A percentile compares a stretch with the other conserved stretches of the same genome.
phyloP scores from a whole-genome alignment of 1,140 invertebrate species.

The Hypsibius dujardini region DNA sequence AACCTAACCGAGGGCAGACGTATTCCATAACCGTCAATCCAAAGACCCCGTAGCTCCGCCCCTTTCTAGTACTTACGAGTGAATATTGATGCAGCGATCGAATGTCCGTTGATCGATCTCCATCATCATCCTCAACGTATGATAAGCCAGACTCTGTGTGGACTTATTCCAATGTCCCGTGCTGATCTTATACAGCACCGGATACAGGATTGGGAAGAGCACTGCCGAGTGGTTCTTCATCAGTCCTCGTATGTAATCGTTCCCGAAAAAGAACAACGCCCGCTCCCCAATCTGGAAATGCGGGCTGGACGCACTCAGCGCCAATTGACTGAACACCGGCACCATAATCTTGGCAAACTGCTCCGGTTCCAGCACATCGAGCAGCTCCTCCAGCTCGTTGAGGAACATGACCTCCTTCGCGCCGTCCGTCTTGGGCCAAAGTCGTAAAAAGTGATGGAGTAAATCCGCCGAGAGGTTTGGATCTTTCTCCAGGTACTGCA shows the following conservation, averaged over 20 bases:
- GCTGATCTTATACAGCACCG: conserved; percentile 12
- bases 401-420: conserved; percentile 42
- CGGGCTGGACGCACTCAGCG: conserved; percentile 39
- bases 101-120: conserved; percentile 16
- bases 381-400: conserved; percentile 40
- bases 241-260: conserved; percentile 18
- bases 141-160: conserved; percentile 17
- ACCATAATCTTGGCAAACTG: conserved; percentile 40
- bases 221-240: conserved; percentile 7
- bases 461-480: conserved; percentile 35
- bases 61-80: background rate
- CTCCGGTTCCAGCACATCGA: conserved; percentile 40
- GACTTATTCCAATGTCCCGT: conserved; percentile 13
- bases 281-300: conserved; percentile 37
- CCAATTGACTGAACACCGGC: conserved; percentile 38
- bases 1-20: too few species aligned
- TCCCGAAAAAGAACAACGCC: conserved; percentile 17
- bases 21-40: too few species aligned
- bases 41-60: too few species aligned
- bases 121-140: background rate
- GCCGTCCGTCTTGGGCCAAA: conserved; percentile 40
- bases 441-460: conserved; percentile 36
- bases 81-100: background rate
- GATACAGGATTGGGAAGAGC: conserved; percentile 17
- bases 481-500: conserved; percentile 41